Evolutionary conservation across 2,888 invertebrate genomes (phyloP), one percentile per base, ranked within the genome.

Genomic region (Drosophila prolongata): DNA sequence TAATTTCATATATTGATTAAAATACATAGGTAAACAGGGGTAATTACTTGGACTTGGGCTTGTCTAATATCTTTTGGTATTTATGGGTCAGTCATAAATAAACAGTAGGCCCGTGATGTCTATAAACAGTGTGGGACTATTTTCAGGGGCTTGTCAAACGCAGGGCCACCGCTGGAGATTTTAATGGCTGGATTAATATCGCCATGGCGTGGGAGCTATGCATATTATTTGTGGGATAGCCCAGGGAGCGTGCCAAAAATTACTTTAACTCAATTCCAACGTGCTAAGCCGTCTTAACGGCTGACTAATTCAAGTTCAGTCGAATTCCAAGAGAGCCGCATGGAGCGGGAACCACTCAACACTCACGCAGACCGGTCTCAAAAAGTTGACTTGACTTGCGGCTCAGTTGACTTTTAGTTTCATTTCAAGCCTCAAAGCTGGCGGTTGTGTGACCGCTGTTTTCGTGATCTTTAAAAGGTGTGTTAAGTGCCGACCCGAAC

Each of bases 251-350:
- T 44, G 52, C 61, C 53, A 52, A 68, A 61, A 55, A 64, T 57
- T 54, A 73, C 46, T 72, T 71, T 35, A 24, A 49, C 49, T 38
- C 35, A 27, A 35, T 42, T 38, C 43, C 49, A 42, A 37, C 10
- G 64, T 53, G 64, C 55, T 66, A 66, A 67, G 19, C 35, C 46
- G 69, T 42, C 53, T 73, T 47, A 56, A 35, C 55, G 24, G 49
- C 50, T 78, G 88, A 82, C 80, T 79, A 75, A 85, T 83, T 83
- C 89, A 88, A 84, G 89, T 86, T 84, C 74, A 88, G 57, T 76
- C 68, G 73, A 75, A 82, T 72, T 61, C 44, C 54, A 59, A 77
- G 70, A 46, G 52, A 37, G 76, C 49, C 35, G 5, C 30, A 11
- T 46, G 46, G 30, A 46, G 65, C 37, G 64, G 66, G 43, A 27